These are phyloP conservation scores for Megalops atlanticus DNA, from an alignment of 2,113 vertebrate species.

Conservation along the genomic window DNA sequence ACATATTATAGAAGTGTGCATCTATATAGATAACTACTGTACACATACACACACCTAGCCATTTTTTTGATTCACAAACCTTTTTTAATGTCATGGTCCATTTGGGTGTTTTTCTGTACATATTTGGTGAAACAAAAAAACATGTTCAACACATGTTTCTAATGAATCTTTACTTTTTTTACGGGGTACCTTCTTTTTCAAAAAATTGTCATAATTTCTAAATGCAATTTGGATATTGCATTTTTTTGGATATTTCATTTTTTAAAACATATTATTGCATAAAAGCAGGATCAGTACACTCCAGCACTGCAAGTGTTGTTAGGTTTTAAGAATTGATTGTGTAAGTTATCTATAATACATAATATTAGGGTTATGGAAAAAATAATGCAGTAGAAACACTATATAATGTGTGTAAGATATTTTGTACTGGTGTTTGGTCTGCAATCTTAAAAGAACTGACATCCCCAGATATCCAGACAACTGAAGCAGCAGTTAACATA, in stretches of 20 bases:
- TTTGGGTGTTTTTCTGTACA: background rate
- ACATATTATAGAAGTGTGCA: too few species aligned
- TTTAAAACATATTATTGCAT: too few species aligned
- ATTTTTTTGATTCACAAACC: too few species aligned
- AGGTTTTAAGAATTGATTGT: background rate
- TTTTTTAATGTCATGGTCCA: too few species aligned
- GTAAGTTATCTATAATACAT: background rate
- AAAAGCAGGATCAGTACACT: background rate
- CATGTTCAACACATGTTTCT: background rate
- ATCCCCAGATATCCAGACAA: background rate
- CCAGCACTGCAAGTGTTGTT: background rate
- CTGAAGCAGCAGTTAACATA: background rate
- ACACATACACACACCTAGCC: background rate
- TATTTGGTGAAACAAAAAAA: background rate
- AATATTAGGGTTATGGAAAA: background rate
- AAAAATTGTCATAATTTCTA: background rate
- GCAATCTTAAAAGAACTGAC: background rate
- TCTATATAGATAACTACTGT: too few species aligned
- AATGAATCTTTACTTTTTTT: background rate
- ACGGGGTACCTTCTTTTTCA: background rate
- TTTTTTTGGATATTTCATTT: background rate
- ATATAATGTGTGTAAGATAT: background rate
- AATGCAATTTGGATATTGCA: background rate
- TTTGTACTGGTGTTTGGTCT: background rate
- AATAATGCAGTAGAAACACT: background rate